Conservation (phyloP, 1,140 invertebrate genomes). For the Tigriopus japonicus region DNA sequence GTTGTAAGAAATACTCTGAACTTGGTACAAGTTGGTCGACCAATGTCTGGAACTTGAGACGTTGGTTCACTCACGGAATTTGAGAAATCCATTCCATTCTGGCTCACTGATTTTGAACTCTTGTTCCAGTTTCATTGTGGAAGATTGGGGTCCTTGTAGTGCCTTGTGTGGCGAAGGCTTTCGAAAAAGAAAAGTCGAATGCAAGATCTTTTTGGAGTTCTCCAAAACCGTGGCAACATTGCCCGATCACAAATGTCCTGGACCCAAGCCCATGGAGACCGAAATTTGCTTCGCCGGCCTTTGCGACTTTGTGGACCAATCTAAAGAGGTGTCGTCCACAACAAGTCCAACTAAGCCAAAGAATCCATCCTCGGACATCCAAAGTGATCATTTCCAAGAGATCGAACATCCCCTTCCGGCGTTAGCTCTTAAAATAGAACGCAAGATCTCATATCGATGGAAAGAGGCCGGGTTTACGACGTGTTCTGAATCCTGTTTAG, state of each 20-base stretch:
- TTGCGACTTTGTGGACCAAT: background rate
- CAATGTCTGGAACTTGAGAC: too few relatives aligned
- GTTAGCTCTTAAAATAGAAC: background rate
- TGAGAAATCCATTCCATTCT: too few relatives aligned
- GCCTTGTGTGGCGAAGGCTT: constrained; percentile 72
- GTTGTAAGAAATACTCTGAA: too few relatives aligned
- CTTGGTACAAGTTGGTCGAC: too few relatives aligned
- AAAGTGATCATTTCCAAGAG: background rate
- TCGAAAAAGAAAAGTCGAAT: constrained; percentile 54
- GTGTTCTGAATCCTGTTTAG: constrained; percentile 83
- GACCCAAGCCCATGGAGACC: constrained; percentile 51
- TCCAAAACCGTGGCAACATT: constrained; percentile 61
- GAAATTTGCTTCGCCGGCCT: constrained; percentile 43
- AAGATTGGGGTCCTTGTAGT: constrained; percentile 70
- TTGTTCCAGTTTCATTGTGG: constrained; percentile 41
- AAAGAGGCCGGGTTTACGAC: constrained; percentile 41
- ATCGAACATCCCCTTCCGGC: background rate
- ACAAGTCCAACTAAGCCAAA: too few relatives aligned
- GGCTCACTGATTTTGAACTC: background rate
- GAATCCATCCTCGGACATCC: too few relatives aligned
- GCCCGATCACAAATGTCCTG: constrained; percentile 68
- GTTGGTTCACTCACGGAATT: too few relatives aligned
- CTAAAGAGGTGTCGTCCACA: too few relatives aligned
- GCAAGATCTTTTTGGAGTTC: constrained; percentile 83
- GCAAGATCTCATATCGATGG: constrained; percentile 27